Conservation (phyloP, 2,888 invertebrate genomes). For the Halocaridina rubra region DNA sequence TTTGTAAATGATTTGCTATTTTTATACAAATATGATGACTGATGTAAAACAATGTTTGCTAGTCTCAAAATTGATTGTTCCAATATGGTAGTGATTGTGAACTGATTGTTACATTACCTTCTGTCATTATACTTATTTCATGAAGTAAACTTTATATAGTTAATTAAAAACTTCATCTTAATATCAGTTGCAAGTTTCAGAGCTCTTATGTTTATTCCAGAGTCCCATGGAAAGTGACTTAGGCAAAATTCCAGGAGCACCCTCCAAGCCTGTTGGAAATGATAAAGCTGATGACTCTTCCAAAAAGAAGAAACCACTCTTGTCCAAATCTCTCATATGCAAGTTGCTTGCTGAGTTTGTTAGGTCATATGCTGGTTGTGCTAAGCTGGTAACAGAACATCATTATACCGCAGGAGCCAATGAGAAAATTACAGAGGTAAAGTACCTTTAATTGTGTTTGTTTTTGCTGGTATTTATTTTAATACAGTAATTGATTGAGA, state of each 20-base stretch:
- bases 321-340: constrained; percentile 80
- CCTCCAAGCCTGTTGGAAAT: constrained; percentile 31
- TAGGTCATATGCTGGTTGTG: constrained; percentile 81
- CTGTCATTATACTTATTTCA: background rate
- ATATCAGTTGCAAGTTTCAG: too few relatives aligned
- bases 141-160: background rate
- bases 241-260: constrained; percentile 44
- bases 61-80: too few relatives aligned
- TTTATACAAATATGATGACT: too few relatives aligned
- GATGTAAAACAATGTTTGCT: too few relatives aligned
- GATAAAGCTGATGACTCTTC: constrained; percentile 67
- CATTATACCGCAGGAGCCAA: constrained; percentile 61
- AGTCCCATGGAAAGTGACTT: constrained; percentile 61
- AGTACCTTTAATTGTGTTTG: background rate
- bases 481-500: too few relatives aligned
- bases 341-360: constrained; percentile 83
- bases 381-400: constrained; percentile 78
- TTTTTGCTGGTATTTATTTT: too few relatives aligned
- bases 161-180: too few relatives aligned
- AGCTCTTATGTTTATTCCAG: background rate
- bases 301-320: constrained; percentile 74
- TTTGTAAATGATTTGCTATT: too few relatives aligned
- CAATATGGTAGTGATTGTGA: background rate
- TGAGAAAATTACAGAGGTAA: constrained; percentile 57
- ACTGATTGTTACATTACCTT: background rate